A percentile compares a stretch with the other conserved stretches of the same genome.
These are phyloP conservation scores for Sus cebifrons DNA, from an alignment of 2,797 vertebrate species.

Conservation along the genomic window DNA sequence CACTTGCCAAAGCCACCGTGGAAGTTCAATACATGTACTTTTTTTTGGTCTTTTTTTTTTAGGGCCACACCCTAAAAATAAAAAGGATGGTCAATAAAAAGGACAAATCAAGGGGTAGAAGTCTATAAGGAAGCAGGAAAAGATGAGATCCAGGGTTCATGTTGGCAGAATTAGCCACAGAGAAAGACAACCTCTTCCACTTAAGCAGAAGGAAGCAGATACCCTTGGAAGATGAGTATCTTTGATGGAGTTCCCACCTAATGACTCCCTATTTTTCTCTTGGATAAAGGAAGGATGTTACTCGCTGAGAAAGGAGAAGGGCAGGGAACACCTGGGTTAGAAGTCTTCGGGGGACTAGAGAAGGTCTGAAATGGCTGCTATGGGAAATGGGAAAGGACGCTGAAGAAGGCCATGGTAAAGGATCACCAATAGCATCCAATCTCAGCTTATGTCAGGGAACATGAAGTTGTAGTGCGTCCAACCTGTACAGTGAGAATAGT, in stretches of 20 bases:
- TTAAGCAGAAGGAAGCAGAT: conserved; percentile 26
- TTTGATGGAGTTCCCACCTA: conserved; percentile 6
- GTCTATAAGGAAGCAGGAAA: conserved; percentile 30
- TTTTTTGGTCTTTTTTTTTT: no score
- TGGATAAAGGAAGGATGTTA: conserved; percentile 62
- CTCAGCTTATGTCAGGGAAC: conserved; percentile 6
- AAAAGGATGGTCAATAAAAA: background rate
- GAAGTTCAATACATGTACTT: no score
- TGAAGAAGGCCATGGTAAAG: background rate
- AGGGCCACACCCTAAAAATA: no score
- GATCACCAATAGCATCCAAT: conserved; percentile 45
- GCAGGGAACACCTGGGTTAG: background rate
- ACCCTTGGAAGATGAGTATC: conserved; percentile 35
- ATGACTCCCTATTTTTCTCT: conserved; percentile 24
- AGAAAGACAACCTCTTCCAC: conserved; percentile 37
- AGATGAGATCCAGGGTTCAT: background rate
- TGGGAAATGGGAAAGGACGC: background rate
- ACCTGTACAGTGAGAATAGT: background rate
- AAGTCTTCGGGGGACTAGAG: background rate
- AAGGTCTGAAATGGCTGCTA: conserved; percentile 46
- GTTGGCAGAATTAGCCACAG: conserved; percentile 3
- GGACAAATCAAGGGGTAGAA: background rate
- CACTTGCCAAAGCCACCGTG: no score
- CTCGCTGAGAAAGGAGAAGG: background rate
- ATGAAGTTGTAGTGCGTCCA: conserved; percentile 1